Evolutionary conservation across 1,140 invertebrate species (phyloP).

Genomic region (Lepidurus couesii): DNA sequence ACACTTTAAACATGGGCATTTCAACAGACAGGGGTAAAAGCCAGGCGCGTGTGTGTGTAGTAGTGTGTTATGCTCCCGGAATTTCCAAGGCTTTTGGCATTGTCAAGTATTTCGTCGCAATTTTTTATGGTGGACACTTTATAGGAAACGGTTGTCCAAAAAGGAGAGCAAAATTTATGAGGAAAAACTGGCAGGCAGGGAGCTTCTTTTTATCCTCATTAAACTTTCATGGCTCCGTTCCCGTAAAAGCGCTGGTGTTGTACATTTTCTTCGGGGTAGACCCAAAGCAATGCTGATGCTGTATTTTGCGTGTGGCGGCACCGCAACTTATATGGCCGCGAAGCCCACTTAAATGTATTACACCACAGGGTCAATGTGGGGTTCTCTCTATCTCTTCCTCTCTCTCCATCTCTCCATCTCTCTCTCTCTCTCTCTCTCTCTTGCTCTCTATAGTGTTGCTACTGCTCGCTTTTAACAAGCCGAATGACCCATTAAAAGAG

Average conservation of each 20-base stretch:
- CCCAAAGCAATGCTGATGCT: not conserved
- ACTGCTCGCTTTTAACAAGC: not conserved
- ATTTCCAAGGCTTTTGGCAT: not conserved
- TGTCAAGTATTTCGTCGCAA: not conserved
- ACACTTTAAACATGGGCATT: slow-evolving; percentile 15
- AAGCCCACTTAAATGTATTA: slow-evolving; percentile 19
- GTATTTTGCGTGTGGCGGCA: slow-evolving; percentile 1
- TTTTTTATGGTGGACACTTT: not conserved
- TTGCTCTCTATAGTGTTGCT: not conserved
- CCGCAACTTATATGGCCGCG: not conserved
- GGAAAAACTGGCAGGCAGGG: not conserved
- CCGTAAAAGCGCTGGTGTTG: not conserved
- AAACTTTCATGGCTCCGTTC: slow-evolving; percentile 2
- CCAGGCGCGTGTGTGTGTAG: not conserved
- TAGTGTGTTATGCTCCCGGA: not conserved
- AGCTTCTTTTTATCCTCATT: not conserved
- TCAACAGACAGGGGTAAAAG: not conserved
- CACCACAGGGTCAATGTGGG: slow-evolving; percentile 6
- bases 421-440: no score
- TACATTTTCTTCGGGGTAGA: not conserved
- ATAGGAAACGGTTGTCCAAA: no score
- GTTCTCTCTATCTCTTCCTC: not conserved
- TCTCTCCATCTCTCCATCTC: no score
- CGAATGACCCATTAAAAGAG: slow-evolving; percentile 10
- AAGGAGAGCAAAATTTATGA: not conserved